phyloP scores from a whole-genome alignment of 2,797 vertebrate species.

The Gambelia wislizenii region DNA sequence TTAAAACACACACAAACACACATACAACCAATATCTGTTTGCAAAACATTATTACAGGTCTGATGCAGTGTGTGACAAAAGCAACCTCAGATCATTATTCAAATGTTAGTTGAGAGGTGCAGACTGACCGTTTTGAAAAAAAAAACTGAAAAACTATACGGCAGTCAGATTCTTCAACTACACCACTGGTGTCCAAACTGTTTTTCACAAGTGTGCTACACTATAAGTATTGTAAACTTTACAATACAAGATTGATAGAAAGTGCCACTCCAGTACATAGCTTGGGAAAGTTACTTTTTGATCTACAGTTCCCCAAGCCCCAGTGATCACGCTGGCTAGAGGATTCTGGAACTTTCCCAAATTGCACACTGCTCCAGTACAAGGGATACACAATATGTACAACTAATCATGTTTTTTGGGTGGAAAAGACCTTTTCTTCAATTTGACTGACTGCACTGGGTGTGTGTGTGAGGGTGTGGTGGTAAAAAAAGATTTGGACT shows the following conservation, averaged over 20 bases:
- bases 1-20: slow-evolving; percentile 25
- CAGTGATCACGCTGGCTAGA: too few species aligned
- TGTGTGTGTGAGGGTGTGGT: too few species aligned
- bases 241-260: too few species aligned
- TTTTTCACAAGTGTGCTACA: background rate
- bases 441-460: too few species aligned
- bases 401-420: background rate
- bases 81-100: slow-evolving; percentile 27
- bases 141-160: slow-evolving; percentile 49
- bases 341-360: too few species aligned
- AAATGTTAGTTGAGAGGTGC: background rate
- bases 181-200: background rate
- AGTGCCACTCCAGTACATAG: too few species aligned
- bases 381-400: background rate
- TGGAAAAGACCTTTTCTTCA: background rate
- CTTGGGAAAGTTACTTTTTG: too few species aligned
- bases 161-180: slow-evolving; percentile 46
- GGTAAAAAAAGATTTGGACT: too few species aligned
- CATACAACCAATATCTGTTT: background rate
- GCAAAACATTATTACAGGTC: slow-evolving; percentile 8
- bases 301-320: too few species aligned
- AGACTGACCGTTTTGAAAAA: background rate
- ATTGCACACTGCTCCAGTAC: background rate
- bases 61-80: slow-evolving; percentile 17
- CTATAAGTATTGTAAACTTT: too few species aligned